Base-by-base conservation (phyloP, 2,113 vertebrate species). In the Coracopsis vasa region DNA sequence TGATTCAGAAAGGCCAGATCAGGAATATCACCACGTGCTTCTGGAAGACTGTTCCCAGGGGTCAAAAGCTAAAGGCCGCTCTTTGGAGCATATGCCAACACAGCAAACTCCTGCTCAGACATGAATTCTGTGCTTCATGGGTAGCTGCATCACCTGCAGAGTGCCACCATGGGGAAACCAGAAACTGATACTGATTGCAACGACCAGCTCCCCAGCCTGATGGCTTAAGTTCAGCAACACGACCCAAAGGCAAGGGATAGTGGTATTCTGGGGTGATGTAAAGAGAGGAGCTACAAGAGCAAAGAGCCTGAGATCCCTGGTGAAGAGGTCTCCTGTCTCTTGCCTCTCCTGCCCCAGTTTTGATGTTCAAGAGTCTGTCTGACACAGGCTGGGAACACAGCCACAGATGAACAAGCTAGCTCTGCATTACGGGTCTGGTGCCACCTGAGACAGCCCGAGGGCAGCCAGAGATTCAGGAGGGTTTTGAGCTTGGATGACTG, bases 181-280 rank as follows among this genome's bases (percentile, higher is more conserved):
- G 21, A 66, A 37, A 4, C 65, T 25, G 81, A 27, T 11, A 16
- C 1, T 6, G 48, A 35, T 9, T 51, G 69, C 69, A 70, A 4
- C 0, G 21, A 31, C 3, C 73, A 58, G 21, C 37, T 86, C 28
- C 86, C 65, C 47, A 25, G 20, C 64, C 81, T 28, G 42, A 65
- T 0, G 15, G 35, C 14, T 13, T 7, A 3, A 35, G 24, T 2
- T 62, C 66, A 79, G 61, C 29, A 79, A 41, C 41, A 33, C 1
- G 2, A n/a, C 53, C n/a, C 41, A 74, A 25, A 53, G 50, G 50
- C 71, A 58, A 39, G 13, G 56, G 66, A 16, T 1, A 62, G 62
- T 0, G 3, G 15, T 27, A 33, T 2, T 21, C 27, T 41, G 48
- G 54, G 60, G 31, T 0, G 7, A 47, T 10, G 5, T 29, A 14